Conservation (phyloP, 2,113 vertebrate genomes). For the Chaetorhynchus papuensis region DNA sequence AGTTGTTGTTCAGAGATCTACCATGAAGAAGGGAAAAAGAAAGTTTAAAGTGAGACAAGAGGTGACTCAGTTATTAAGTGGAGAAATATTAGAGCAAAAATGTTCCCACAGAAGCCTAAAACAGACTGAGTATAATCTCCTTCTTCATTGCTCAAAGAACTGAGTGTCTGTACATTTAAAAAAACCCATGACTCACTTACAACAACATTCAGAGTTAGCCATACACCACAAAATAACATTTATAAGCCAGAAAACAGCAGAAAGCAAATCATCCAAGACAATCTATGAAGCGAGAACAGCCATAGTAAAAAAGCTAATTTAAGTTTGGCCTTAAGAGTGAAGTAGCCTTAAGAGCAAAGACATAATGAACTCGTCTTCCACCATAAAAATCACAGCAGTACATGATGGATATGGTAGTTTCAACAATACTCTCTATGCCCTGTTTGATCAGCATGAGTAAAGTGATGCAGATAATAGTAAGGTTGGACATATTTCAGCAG, state of each 20-base stretch:
- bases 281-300: neutral
- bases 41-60: neutral
- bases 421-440: neutral
- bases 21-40: neutral
- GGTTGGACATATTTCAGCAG: neutral
- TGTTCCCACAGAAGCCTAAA: neutral
- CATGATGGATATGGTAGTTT: neutral
- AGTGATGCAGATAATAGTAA: neutral
- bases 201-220: neutral
- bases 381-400: neutral
- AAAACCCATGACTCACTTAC: neutral
- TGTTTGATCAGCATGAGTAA: neutral
- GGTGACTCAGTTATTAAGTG: neutral
- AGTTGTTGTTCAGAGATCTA: conserved; percentile 53
- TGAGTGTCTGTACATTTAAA: neutral
- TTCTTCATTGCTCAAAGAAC: neutral
- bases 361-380: neutral
- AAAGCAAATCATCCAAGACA: neutral
- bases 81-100: neutral
- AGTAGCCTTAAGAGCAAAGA: neutral
- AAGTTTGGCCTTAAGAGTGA: neutral
- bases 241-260: neutral
- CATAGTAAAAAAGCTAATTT: neutral
- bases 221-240: neutral
- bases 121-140: neutral